Evolutionary conservation across 2,113 vertebrate species (phyloP).

Genomic region (Ciconia maguari): DNA sequence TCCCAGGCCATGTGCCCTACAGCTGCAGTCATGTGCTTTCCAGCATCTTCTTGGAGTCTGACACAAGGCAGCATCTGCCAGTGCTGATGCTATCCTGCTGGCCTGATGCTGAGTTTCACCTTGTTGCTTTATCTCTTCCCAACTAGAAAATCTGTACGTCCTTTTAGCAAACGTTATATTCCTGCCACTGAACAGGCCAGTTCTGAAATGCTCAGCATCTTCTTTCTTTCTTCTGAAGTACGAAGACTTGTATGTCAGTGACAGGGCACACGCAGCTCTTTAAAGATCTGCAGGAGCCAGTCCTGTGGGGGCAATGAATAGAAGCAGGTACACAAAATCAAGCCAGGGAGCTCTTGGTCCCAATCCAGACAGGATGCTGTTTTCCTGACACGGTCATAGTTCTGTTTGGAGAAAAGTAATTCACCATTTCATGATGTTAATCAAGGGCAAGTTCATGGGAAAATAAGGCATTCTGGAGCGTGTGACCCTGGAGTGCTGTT

Average conservation of each 20-base stretch:
- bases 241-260: background rate
- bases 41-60: background rate
- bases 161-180: background rate
- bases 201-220: background rate
- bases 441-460: background rate
- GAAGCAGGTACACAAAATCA: background rate
- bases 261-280: background rate
- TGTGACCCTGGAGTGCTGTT: background rate
- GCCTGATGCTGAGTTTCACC: background rate
- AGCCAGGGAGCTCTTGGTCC: background rate
- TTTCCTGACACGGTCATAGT: background rate
- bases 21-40: background rate
- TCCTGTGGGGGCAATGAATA: background rate
- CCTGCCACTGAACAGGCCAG: background rate
- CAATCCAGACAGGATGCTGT: background rate
- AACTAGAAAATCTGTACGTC: fast-evolving
- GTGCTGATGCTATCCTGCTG: background rate
- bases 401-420: background rate
- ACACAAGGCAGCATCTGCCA: background rate
- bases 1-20: background rate
- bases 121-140: background rate
- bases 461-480: background rate
- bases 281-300: background rate
- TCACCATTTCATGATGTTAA: background rate
- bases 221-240: background rate